Conservation (phyloP, 2,113 vertebrate species). For the Cheilinus undulatus region DNA sequence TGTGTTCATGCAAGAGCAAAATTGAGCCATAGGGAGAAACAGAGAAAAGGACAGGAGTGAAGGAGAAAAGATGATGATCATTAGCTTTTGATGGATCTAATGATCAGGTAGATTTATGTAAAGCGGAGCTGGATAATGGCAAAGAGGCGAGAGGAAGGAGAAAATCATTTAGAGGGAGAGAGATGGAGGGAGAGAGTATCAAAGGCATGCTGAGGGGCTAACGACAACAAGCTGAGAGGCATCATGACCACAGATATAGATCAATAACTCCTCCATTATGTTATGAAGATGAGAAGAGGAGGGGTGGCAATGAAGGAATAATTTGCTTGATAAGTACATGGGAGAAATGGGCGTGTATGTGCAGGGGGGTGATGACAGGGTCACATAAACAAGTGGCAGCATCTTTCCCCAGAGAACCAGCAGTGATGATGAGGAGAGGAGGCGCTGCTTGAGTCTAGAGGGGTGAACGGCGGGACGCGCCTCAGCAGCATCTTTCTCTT, state of each 20-base stretch:
- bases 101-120: constrained; percentile 75
- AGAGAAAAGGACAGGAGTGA: constrained; percentile 56
- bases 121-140: constrained; percentile 65
- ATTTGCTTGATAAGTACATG: constrained; percentile 69
- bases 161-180: constrained; percentile 74
- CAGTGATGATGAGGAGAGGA: constrained; percentile 81
- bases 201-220: constrained; percentile 73
- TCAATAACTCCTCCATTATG: constrained; percentile 77
- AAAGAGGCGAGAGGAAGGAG: constrained; percentile 67
- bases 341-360: constrained; percentile 37
- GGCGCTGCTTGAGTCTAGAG: constrained; percentile 73
- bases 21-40: constrained; percentile 38
- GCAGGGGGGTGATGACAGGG: constrained; percentile 55
- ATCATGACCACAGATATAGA: constrained; percentile 82
- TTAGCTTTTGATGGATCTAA: constrained; percentile 82
- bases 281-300: constrained; percentile 59
- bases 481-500: constrained; percentile 83
- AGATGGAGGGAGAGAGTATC: constrained; percentile 58
- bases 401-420: constrained; percentile 75
- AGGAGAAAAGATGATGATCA: constrained; percentile 71
- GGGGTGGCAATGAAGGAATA: constrained; percentile 68
- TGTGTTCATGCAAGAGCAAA: constrained; percentile 18
- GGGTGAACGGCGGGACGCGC: constrained; percentile 68
- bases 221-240: constrained; percentile 77
- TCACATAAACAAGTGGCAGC: constrained; percentile 77